These are phyloP conservation scores for Ammodytes marinus DNA, from an alignment of 2,113 vertebrate species.

Conservation along the genomic window DNA sequence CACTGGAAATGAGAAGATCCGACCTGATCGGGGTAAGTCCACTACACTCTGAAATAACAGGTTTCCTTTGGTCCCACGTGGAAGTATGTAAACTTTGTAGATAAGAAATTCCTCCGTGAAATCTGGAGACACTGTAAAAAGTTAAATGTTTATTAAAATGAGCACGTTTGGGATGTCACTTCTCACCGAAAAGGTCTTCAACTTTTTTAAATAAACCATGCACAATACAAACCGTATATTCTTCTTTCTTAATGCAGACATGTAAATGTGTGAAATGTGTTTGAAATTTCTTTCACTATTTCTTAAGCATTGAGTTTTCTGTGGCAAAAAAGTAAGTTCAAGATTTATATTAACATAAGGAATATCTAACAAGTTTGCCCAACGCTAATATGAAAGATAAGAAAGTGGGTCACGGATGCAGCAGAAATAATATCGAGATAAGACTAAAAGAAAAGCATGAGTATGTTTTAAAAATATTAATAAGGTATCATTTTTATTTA, in stretches of 20 bases:
- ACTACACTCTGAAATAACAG: not conserved
- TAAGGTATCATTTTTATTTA: no score
- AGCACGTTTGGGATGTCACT: not conserved
- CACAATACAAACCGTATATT: not conserved
- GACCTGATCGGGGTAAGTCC: constrained; percentile 91
- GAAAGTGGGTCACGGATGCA: not conserved
- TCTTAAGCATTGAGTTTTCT: not conserved
- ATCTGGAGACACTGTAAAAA: not conserved
- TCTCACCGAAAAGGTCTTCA: not conserved
- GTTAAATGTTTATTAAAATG: not conserved
- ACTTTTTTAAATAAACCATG: not conserved
- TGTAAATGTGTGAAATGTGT: not conserved
- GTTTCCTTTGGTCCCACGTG: not conserved
- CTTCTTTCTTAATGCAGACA: not conserved
- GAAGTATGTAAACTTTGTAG: not conserved
- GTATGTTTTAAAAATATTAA: no score
- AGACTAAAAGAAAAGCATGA: not conserved
- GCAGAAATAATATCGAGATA: not conserved
- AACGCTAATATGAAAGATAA: constrained; percentile 9
- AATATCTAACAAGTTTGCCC: not conserved
- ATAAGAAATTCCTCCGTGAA: not conserved
- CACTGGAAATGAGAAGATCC: constrained; percentile 92
- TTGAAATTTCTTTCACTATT: not conserved
- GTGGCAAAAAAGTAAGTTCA: not conserved
- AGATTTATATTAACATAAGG: not conserved